Evolutionary conservation across 2,113 vertebrate species (phyloP).

Genomic region (Cichladusa arquata): DNA sequence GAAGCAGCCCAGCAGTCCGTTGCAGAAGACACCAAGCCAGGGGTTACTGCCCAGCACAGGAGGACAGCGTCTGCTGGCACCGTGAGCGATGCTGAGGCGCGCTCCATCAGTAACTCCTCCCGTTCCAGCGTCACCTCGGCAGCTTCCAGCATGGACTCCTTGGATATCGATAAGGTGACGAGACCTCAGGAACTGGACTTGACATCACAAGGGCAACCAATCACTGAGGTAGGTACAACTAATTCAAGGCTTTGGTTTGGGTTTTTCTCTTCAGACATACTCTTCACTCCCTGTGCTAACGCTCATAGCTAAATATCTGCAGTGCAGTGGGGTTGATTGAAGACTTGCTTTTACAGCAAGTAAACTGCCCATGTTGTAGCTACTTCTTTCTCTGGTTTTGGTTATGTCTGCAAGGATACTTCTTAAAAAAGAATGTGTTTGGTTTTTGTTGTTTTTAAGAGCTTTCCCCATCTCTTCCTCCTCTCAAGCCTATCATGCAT

Average conservation of each 20-base stretch:
- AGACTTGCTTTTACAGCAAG: background rate
- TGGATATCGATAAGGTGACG: slow-evolving; percentile 90
- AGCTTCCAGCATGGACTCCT: slow-evolving; percentile 95
- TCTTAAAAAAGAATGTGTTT: background rate
- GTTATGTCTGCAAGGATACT: background rate
- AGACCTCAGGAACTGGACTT: slow-evolving; percentile 83
- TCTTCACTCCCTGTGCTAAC: background rate
- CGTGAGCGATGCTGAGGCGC: slow-evolving; percentile 86
- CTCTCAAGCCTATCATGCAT: background rate
- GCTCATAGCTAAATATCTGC: background rate
- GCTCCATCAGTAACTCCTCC: slow-evolving; percentile 88
- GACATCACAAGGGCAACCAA: slow-evolving; percentile 78
- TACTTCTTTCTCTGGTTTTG: background rate
- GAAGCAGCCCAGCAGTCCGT: slow-evolving; percentile 91
- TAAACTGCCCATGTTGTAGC: background rate
- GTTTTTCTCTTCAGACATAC: background rate
- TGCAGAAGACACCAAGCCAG: slow-evolving; percentile 75
- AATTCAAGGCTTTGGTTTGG: background rate
- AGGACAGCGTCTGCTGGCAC: slow-evolving; percentile 91
- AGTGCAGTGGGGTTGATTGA: background rate
- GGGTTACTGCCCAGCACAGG: slow-evolving; percentile 81
- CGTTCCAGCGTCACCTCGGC: slow-evolving; percentile 91
- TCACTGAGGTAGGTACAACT: slow-evolving; percentile 84
- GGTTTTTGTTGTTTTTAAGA: background rate
- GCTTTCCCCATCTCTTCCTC: background rate